Evolutionary conservation across 2,113 vertebrate genomes (phyloP).

Genomic region (Spea multiplicata): DNA sequence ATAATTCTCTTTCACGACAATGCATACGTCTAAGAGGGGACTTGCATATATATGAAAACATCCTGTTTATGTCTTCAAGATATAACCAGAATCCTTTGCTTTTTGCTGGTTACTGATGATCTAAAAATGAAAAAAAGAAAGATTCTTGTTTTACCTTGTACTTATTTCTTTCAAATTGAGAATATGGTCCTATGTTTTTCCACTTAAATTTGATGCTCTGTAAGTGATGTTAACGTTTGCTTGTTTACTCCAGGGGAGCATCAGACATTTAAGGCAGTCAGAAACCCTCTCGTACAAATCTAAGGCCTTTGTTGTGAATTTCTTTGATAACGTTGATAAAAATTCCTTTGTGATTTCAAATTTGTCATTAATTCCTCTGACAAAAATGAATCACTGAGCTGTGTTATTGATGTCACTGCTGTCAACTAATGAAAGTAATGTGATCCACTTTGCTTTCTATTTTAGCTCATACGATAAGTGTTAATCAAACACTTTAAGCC

Average conservation of each 20-base stretch:
- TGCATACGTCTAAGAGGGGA: too few relatives aligned
- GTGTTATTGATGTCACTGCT: constrained; percentile 30
- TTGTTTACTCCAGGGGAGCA: background rate
- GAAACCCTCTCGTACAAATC: background rate
- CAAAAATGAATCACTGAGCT: constrained; percentile 10
- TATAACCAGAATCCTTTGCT: too few relatives aligned
- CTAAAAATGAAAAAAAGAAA: too few relatives aligned
- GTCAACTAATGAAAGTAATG: constrained; percentile 9
- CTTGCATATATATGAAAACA: too few relatives aligned
- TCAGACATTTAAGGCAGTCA: constrained; percentile 7
- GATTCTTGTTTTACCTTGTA: too few relatives aligned
- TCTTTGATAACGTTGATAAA: constrained; percentile 12
- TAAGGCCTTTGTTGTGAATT: constrained; percentile 15
- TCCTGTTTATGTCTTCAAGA: too few relatives aligned
- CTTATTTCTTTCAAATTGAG: too few relatives aligned
- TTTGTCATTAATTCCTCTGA: constrained; percentile 26
- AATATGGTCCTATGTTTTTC: too few relatives aligned
- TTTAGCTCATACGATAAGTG: constrained; percentile 12
- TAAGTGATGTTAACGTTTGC: background rate
- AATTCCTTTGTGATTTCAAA: constrained; percentile 19
- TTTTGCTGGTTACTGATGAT: too few relatives aligned
- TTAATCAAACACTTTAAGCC: constrained; percentile 14
- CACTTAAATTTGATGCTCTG: too few relatives aligned
- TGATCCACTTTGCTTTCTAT: constrained; percentile 14
- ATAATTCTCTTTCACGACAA: too few relatives aligned